A percentile compares a stretch with the other conserved stretches of the same genome.
phyloP scores from a whole-genome alignment of 2,113 vertebrate genomes.

The Halichoerus grypus region DNA sequence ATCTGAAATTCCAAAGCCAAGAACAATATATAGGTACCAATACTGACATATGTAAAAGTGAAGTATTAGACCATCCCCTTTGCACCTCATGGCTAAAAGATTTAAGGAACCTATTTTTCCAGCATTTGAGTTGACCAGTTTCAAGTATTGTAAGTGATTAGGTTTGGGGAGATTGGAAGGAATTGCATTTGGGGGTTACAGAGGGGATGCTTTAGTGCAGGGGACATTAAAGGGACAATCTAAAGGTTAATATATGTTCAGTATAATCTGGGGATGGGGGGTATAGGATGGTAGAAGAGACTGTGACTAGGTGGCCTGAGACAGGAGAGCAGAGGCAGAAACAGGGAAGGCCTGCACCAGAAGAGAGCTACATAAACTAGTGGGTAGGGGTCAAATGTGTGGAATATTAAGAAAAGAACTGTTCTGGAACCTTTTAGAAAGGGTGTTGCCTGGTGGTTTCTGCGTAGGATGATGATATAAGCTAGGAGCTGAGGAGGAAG shows the following conservation, averaged over 20 bases:
- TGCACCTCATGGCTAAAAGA: neutral
- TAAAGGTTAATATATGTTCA: neutral
- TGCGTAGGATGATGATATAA: neutral
- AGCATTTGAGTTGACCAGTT: neutral
- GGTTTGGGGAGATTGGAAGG: neutral
- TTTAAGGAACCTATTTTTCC: neutral
- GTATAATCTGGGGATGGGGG: neutral
- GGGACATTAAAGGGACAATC: neutral
- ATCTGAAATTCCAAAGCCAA: neutral
- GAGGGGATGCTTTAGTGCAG: neutral
- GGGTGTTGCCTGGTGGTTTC: accelerated
- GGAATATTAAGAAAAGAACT: neutral
- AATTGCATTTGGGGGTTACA: neutral
- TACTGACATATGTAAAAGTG: neutral
- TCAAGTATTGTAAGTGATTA: neutral
- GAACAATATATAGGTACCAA: neutral
- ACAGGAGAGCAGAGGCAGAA: neutral
- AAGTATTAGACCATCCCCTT: neutral
- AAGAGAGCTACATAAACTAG: neutral
- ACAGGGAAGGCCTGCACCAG: neutral
- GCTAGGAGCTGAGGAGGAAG: neutral
- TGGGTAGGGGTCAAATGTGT: neutral
- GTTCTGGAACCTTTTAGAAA: neutral
- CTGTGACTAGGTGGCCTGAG: neutral
- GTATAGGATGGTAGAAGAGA: neutral